These are phyloP conservation scores for Ceryle rudis DNA, from an alignment of 2,797 vertebrate genomes.

Conservation along the genomic window DNA sequence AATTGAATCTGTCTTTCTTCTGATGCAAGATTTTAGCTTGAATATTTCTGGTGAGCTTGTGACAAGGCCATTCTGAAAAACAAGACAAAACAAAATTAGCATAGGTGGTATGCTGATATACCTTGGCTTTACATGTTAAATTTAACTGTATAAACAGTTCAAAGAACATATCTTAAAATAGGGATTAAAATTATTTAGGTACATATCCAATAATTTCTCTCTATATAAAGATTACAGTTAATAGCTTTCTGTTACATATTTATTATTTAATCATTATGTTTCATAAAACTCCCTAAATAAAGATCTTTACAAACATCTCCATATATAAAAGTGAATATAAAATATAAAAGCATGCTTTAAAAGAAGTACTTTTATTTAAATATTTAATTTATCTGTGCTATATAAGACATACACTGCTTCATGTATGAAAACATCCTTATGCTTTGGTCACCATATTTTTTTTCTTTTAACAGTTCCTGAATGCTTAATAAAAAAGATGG, in stretches of 20 bases:
- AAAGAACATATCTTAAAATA: not conserved
- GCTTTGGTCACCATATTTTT: not conserved
- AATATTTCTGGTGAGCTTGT: slow-evolving; percentile 91
- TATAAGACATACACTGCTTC: not conserved
- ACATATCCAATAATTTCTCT: not conserved
- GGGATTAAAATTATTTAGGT: not conserved
- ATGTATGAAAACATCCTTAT: not conserved
- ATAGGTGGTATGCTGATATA: not conserved
- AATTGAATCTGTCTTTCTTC: slow-evolving; percentile 96
- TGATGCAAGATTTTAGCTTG: slow-evolving; percentile 93
- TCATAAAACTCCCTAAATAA: not conserved
- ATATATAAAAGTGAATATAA: too few relatives aligned
- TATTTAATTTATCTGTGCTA: not conserved
- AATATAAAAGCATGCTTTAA: too few relatives aligned
- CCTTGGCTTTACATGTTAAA: not conserved
- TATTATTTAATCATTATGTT: not conserved
- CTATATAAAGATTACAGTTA: not conserved
- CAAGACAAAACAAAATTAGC: slow-evolving; percentile 8
- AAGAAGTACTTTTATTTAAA: not conserved
- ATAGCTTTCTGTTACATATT: not conserved
- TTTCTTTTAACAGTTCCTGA: not conserved
- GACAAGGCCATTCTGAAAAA: slow-evolving; percentile 89
- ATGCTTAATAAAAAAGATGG: not conserved
- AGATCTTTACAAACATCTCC: not conserved
- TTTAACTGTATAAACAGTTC: not conserved